phyloP scores from a whole-genome alignment of 2,797 vertebrate species.

The Phataginus tricuspis region DNA sequence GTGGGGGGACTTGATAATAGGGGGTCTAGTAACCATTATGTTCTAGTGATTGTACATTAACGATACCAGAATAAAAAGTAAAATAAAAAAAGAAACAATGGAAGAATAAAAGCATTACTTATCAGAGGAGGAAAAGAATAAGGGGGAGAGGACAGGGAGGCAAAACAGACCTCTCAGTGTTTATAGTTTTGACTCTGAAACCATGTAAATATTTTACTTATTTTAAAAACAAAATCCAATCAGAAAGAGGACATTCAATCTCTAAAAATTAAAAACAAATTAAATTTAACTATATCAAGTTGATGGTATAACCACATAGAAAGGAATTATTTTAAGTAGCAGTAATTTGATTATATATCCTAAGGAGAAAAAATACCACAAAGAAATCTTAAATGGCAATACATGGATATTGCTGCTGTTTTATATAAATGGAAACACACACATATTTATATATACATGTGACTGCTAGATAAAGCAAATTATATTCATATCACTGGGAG shows the following conservation, averaged over 20 bases:
- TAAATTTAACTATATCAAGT: not conserved
- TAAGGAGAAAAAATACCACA: slow-evolving; percentile 19
- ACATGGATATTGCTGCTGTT: not conserved
- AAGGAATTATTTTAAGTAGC: slow-evolving; percentile 30
- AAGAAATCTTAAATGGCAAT: not conserved
- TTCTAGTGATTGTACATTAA: no score
- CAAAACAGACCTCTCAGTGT: not conserved
- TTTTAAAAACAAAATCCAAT: slow-evolving; percentile 36
- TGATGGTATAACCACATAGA: not conserved
- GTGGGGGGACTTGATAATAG: no score
- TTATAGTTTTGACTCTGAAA: not conserved
- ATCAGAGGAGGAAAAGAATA: not conserved
- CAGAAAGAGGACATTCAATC: not conserved
- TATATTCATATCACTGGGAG: not conserved
- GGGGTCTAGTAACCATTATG: no score
- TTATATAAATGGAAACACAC: not conserved
- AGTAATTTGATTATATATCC: not conserved
- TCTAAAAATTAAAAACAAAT: slow-evolving; percentile 26
- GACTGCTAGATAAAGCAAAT: slow-evolving; percentile 16
- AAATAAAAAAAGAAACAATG: not conserved
- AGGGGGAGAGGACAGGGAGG: not conserved
- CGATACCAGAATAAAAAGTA: no score
- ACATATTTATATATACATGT: not conserved
- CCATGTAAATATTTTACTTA: not conserved
- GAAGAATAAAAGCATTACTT: not conserved